Evolutionary conservation across 2,888 invertebrate genomes (phyloP), one percentile per base, ranked within the genome.

Genomic region (Agapostemon virescens): DNA sequence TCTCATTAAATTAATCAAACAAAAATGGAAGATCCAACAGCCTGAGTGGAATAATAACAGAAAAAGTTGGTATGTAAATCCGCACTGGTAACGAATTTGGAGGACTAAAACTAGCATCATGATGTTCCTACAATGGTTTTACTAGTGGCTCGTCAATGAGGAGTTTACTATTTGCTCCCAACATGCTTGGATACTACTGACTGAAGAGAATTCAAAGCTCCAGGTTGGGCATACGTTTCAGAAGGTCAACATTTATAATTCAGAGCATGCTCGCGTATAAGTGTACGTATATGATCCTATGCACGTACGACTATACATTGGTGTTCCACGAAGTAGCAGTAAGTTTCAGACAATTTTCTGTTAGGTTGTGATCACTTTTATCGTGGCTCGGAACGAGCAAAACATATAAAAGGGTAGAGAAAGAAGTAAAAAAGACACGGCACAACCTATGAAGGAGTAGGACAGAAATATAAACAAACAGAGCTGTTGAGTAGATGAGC

Each of bases 311-410:
- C 23, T 49, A 77, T 33, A 49, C 26, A 58, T 58, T 58, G 58
- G 66, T 45, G 68, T 68, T 40, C 26, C 20, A 20, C 49, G 33
- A 23, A 45, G 33, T n/a, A 61, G 42, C 52, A 26, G 52, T 69
- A 69, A 69, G 69, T 77, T 64, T 52, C 77, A 55, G 77, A 64
- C 77, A 77, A 77, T 78, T 77, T 63, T 78, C 78, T 55, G 77
- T 52, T 77, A 77, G 26, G 40, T 40, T 17, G 68, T 42, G 77
- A 78, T 77, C 78, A 30, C 69, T 78, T 55, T 77, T 77, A 69
- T 45, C 63, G 77, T 23, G 45, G 63, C 30, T 26, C 13, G 36
- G 42, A 52, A 77, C 52, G 63, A 33, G 20, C 26, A 30, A 76
- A 68, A 77, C 63, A 30, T 69, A 76, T 52, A 69, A 52, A 52